Conservation (phyloP, 2,113 vertebrate genomes). For the Climacteris rufus region DNA sequence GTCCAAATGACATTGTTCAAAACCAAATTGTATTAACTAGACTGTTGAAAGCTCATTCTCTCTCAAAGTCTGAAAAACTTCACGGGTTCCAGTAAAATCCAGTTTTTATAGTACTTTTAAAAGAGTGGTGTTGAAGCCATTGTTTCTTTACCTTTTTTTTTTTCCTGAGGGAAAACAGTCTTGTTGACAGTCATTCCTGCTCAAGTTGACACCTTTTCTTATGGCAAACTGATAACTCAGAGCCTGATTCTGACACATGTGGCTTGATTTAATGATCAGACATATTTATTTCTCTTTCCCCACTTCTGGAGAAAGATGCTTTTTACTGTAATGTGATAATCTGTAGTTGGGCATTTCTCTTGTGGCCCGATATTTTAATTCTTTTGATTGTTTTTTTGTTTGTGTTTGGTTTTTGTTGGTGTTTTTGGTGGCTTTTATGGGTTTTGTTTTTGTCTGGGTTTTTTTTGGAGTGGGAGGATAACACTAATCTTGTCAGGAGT, state of each 20-base stretch:
- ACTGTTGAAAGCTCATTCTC: not conserved
- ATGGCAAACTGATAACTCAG: not conserved
- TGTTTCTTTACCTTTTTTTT: not conserved
- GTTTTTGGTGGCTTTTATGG: not conserved
- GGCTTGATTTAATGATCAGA: not conserved
- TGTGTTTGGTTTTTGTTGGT: not conserved
- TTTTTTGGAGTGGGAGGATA: rapidly evolving
- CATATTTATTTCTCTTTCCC: not conserved
- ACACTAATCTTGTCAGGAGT: not conserved
- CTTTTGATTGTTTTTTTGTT: not conserved
- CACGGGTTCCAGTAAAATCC: not conserved
- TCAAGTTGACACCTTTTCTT: not conserved
- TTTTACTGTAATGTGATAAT: not conserved
- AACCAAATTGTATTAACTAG: constrained; percentile 33
- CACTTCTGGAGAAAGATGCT: not conserved
- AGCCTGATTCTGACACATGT: not conserved
- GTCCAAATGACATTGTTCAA: constrained; percentile 59
- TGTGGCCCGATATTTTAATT: not conserved
- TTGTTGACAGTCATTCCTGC: not conserved
- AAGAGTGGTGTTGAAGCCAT: not conserved
- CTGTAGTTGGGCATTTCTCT: not conserved
- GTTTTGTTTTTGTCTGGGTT: not conserved
- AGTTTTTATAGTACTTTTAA: not conserved
- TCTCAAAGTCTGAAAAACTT: constrained; percentile 3
- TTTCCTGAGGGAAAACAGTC: not conserved